phyloP scores from a whole-genome alignment of 2,888 invertebrate genomes.

The Coenonympha arcania region DNA sequence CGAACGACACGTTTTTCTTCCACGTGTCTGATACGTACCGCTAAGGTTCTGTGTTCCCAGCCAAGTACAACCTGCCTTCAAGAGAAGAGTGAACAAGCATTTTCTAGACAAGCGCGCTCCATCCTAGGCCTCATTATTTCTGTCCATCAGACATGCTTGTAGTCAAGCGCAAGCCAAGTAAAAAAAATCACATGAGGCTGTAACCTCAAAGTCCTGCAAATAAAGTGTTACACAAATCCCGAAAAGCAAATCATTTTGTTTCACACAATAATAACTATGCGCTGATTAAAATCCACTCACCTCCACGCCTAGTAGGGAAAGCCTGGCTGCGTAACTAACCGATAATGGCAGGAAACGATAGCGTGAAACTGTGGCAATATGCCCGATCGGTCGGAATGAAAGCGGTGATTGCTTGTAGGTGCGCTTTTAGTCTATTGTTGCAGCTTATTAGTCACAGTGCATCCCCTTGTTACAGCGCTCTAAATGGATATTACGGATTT shows the following conservation, averaged over 20 bases:
- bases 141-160: too few relatives aligned
- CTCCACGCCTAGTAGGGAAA: constrained; percentile 3
- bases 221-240: neutral
- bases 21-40: too few relatives aligned
- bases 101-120: too few relatives aligned
- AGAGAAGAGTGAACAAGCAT: too few relatives aligned
- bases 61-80: too few relatives aligned
- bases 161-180: too few relatives aligned
- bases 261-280: constrained; percentile 3
- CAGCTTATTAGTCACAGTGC: constrained; percentile 15
- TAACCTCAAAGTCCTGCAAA: too few relatives aligned
- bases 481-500: neutral
- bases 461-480: constrained; percentile 3
- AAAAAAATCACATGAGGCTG: too few relatives aligned
- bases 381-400: constrained; percentile 35
- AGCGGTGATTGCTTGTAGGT: constrained; percentile 20
- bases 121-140: too few relatives aligned
- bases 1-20: too few relatives aligned
- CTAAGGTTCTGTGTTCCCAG: too few relatives aligned
- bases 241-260: neutral
- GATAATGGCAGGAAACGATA: constrained; percentile 68
- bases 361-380: constrained; percentile 52
- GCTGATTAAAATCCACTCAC: constrained; percentile 4
- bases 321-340: constrained; percentile 49
- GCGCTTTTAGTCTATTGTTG: constrained; percentile 18